A percentile compares a stretch with the other conserved stretches of the same genome.
phyloP scores from a whole-genome alignment of 2,888 invertebrate species.

The Chymomyza fuscimana region DNA sequence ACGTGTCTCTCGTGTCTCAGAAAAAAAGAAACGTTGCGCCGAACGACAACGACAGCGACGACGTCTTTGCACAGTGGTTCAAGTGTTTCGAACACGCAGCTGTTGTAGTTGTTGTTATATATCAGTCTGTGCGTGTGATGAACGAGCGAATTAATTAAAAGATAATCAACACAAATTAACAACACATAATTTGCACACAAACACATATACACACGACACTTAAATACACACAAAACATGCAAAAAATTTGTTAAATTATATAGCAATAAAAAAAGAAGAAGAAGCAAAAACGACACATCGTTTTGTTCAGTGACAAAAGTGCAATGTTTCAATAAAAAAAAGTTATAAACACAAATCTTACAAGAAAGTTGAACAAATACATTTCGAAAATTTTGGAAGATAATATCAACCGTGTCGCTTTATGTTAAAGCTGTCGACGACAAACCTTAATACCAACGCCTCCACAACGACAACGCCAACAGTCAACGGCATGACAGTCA shows the following conservation, averaged over 20 bases:
- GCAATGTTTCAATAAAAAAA: conserved; percentile 52
- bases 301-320: conserved; percentile 22
- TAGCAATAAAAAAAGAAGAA: conserved; percentile 2
- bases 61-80: conserved; percentile 28
- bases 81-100: conserved; percentile 15
- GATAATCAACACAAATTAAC: conserved; percentile 75
- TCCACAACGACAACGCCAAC: conserved; percentile 24
- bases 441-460: conserved; percentile 18
- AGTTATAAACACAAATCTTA: conserved; percentile 21
- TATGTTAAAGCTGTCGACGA: conserved; percentile 80
- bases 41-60: not conserved
- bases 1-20: conserved; percentile 66
- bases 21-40: not conserved
- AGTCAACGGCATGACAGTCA: conserved; percentile 81
- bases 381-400: conserved; percentile 7
- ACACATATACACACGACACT: conserved; percentile 21
- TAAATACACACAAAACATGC: conserved; percentile 3
- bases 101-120: not conserved
- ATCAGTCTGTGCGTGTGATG: conserved; percentile 52
- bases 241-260: conserved; percentile 20
- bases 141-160: conserved; percentile 74
- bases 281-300: conserved; percentile 7
- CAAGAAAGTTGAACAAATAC: conserved; percentile 1
- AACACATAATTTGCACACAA: conserved; percentile 54
- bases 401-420: conserved; percentile 34